Conservation (phyloP, 1,140 invertebrate genomes). For the Papilio polyxenes region DNA sequence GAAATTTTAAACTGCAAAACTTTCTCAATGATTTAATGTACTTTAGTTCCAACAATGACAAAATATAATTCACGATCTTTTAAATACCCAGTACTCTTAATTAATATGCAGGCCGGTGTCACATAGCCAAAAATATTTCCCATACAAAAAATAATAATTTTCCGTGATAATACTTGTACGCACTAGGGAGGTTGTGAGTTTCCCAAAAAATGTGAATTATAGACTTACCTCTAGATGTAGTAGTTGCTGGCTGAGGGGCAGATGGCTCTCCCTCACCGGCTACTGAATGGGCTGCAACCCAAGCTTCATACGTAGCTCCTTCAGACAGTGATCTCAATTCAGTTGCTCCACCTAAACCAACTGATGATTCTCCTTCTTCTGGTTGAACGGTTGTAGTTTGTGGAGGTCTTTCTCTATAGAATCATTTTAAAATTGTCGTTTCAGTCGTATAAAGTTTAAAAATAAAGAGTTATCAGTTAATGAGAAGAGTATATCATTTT, state of each 20-base stretch:
- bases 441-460: not conserved
- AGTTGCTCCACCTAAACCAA: constrained; percentile 69
- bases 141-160: too few relatives aligned
- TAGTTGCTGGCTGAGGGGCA: constrained; percentile 69
- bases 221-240: constrained; percentile 65
- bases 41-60: too few relatives aligned
- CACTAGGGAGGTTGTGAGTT: too few relatives aligned
- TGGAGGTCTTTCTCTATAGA: constrained; percentile 67
- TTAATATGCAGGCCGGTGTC: too few relatives aligned
- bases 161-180: too few relatives aligned
- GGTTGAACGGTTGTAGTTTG: constrained; percentile 71
- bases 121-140: too few relatives aligned
- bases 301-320: constrained; percentile 89
- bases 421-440: not conserved
- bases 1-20: not conserved
- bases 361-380: constrained; percentile 61
- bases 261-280: constrained; percentile 87
- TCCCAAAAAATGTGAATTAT: not conserved
- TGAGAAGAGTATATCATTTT: not conserved
- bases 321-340: constrained; percentile 71
- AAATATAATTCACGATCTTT: too few relatives aligned
- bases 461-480: not conserved
- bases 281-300: constrained; percentile 91
- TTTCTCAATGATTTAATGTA: not conserved
- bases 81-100: too few relatives aligned